A percentile compares a stretch with the other conserved stretches of the same genome.
These are phyloP conservation scores for Pygoscelis antarcticus DNA, from an alignment of 2,113 vertebrate genomes.

Conservation along the genomic window DNA sequence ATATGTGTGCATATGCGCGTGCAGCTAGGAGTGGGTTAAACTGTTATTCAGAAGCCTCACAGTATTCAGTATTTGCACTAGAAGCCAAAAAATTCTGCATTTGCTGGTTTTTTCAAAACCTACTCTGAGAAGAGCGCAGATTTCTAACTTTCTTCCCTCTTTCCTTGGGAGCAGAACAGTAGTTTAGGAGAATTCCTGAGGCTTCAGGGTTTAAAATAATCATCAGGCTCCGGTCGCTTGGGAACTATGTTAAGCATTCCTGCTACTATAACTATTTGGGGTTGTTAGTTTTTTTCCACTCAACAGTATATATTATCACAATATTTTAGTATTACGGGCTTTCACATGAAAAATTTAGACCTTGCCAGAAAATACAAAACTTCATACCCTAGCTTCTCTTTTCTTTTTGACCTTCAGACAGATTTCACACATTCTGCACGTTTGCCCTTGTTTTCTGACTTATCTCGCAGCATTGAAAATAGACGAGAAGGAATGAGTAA, in stretches of 20 bases:
- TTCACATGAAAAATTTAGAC: neutral
- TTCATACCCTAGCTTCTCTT: neutral
- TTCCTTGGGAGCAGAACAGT: neutral
- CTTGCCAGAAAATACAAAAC: neutral
- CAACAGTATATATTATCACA: neutral
- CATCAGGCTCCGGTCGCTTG: neutral
- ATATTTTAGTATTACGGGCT: neutral
- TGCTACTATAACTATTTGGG: conserved; percentile 30
- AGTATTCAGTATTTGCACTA: neutral
- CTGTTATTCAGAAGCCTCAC: neutral
- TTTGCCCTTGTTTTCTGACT: conserved; percentile 36
- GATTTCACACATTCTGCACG: neutral
- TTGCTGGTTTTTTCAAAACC: neutral
- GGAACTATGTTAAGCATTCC: conserved; percentile 66
- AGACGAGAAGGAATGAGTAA: conserved; percentile 12
- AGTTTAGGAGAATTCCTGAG: conserved; percentile 33
- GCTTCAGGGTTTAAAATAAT: conserved; percentile 53
- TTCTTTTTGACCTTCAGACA: conserved; percentile 21
- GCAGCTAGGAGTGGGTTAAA: neutral
- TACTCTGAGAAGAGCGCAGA: neutral
- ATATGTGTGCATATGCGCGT: neutral
- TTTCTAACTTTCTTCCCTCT: neutral
- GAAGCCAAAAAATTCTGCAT: neutral
- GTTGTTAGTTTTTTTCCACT: neutral
- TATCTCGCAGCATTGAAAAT: conserved; percentile 13